Evolutionary conservation across 2,888 invertebrate species (phyloP), one percentile per base, ranked within the genome.

Genomic region (Geophilus truncorum): DNA sequence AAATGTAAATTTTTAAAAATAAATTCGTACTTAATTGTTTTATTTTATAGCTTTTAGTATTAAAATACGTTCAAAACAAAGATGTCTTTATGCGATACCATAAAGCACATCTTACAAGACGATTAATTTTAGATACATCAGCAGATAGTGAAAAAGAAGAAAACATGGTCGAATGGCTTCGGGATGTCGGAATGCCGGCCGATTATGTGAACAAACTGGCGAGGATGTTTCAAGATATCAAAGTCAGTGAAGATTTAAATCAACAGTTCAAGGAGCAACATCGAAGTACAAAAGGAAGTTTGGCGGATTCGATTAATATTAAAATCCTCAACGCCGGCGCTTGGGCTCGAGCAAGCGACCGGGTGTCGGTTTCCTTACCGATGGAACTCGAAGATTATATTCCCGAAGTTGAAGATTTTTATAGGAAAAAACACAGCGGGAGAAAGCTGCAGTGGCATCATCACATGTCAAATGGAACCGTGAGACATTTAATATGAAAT

Each of bases 21-120:
- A n/a, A n/a, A n/a, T n/a, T n/a, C n/a, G n/a, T n/a, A n/a, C n/a
- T n/a, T n/a, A n/a, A n/a, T n/a, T n/a, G n/a, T n/a, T n/a, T n/a
- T n/a, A n/a, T n/a, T n/a, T n/a, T n/a, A n/a, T n/a, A n/a, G n/a
- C n/a, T n/a, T 83, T 89, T 99, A 86, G 97, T 99, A 83, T 90
- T 99, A 83, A 99, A 99, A 88, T 99, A 99, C 88, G 97, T 99
- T 84, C 95, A 96, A 87, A 99, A 98, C 88, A 99, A 99, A 88
- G 99, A 99, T 90, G 98, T 99, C 32, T 99, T 99, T 88, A 99
- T 99, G 98, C 91, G 98, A 84, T 99, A 97, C 88, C 98, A 99
- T 88, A 98, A 99, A 88, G 97, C 97, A 77, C 98, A 99, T 89
- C 90, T 99, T 83, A 98, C 98, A 9, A 90, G 99, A 85, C 91